Evolutionary conservation across 1,140 invertebrate genomes (phyloP), one percentile per base, ranked within the genome.

Genomic region (Brachionus rotundiformis): DNA sequence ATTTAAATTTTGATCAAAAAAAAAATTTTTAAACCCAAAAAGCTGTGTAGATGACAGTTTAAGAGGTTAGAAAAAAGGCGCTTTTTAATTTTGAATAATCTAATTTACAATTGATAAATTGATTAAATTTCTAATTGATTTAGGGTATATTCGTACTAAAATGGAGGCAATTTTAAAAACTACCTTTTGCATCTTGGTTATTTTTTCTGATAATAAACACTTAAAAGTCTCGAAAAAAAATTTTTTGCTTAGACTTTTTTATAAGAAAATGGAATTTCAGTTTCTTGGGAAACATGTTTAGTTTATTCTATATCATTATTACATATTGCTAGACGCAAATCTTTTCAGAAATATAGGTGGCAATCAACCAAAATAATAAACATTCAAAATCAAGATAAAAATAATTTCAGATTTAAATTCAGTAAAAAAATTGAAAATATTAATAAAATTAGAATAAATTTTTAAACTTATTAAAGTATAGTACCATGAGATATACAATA

Each of bases 221-320:
- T n/a, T n/a, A n/a, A n/a, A 25, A 54, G 4, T 54, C 23, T 54
- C 7, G 47, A 19, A 54, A 19, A 8, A 54, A 54, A 23, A 19
- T 19, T 7, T 19, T 25, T 54, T 19, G 16, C 47, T 19, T 7
- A n/a, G n/a, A n/a, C n/a, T n/a, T 54, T 54, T 41, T 41, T 41
- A 11, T 41, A 41, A 54, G 19, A 49, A 54, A 54, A 54, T 19
- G n/a, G 19, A 54, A 54, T 16, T 54, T 54, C 23, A 19, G 47
- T 54, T 54, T 54, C 47, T 54, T 54, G 47, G 47, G 47, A 54
- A 54, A 25, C 47, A 54, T 54, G 47, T 54, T 54, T 19, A 54
- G 47, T 54, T 23, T 54, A 54, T 54, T 54, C 47, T 54, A 19
- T 54, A 54, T 54, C 47, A 54, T 54, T 54, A 16, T 23, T 54